These are phyloP conservation scores for Grapholita molesta DNA, from an alignment of 1,140 invertebrate genomes.

Conservation along the genomic window DNA sequence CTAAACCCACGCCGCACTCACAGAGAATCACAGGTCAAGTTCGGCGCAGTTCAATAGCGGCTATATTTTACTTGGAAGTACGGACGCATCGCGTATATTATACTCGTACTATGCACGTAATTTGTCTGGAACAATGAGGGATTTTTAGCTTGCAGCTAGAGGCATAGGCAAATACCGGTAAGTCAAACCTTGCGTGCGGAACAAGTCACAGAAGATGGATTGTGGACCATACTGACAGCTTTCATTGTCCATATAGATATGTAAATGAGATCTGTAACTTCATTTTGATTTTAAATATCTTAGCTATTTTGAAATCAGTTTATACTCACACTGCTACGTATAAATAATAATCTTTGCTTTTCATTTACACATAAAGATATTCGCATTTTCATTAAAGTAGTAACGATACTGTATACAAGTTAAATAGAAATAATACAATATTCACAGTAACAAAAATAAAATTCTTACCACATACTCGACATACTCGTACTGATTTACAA, in stretches of 20 bases:
- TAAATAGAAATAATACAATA: no score
- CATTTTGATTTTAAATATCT: no score
- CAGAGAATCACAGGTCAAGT: background rate
- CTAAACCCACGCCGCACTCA: background rate
- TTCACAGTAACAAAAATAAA: no score
- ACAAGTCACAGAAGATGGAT: background rate
- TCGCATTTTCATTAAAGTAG: no score
- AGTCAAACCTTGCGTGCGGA: background rate
- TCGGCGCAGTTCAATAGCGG: background rate
- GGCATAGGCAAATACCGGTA: background rate
- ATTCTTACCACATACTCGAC: no score
- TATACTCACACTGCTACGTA: no score
- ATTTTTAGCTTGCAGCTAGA: slow-evolving; percentile 14
- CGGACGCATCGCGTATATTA: background rate
- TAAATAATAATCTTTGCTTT: no score
- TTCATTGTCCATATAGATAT: no score
- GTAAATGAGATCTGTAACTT: background rate
- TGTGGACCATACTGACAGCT: background rate
- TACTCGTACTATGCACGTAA: background rate
- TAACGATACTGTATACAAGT: no score
- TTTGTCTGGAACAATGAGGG: slow-evolving; percentile 7
- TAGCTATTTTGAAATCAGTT: no score
- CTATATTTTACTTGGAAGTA: slow-evolving; percentile 4
- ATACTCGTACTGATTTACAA: no score
- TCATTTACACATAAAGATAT: no score